A percentile compares a stretch with the other conserved stretches of the same genome.
Conservation (phyloP, 2,113 vertebrate genomes). For the Eublepharis macularius region DNA sequence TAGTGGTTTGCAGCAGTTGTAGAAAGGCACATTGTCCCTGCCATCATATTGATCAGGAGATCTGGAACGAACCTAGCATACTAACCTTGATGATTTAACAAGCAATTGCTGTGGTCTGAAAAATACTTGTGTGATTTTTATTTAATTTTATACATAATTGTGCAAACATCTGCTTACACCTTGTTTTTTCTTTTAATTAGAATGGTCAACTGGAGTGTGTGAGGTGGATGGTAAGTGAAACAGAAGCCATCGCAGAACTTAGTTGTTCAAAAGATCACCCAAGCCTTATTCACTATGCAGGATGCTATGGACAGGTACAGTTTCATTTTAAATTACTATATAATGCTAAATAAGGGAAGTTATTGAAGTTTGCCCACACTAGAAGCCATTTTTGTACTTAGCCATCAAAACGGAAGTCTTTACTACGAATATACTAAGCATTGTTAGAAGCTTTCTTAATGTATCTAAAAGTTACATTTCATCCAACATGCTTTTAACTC, state of each 20-base stretch:
- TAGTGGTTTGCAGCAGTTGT: neutral
- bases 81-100: conserved; percentile 4
- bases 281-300: conserved; percentile 96
- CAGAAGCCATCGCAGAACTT: conserved; percentile 95
- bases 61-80: conserved; percentile 1
- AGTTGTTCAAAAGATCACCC: conserved; percentile 95
- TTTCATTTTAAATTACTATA: conserved; percentile 5
- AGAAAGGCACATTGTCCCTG: neutral
- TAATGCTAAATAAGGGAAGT: neutral
- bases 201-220: conserved; percentile 96
- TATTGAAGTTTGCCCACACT: neutral
- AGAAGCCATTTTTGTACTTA: neutral
- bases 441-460: neutral
- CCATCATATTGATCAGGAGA: neutral
- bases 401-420: neutral
- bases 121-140: neutral
- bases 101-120: neutral
- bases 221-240: conserved; percentile 98
- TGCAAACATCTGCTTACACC: neutral
- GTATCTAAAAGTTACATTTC: neutral
- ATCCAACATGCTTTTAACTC: neutral
- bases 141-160: neutral
- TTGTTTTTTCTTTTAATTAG: conserved; percentile 68
- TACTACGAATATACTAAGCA: neutral
- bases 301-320: conserved; percentile 92